A percentile compares a stretch with the other conserved stretches of the same genome.
These are phyloP conservation scores for Hemichromis elongatus DNA, from an alignment of 2,113 vertebrate species.

Conservation along the genomic window DNA sequence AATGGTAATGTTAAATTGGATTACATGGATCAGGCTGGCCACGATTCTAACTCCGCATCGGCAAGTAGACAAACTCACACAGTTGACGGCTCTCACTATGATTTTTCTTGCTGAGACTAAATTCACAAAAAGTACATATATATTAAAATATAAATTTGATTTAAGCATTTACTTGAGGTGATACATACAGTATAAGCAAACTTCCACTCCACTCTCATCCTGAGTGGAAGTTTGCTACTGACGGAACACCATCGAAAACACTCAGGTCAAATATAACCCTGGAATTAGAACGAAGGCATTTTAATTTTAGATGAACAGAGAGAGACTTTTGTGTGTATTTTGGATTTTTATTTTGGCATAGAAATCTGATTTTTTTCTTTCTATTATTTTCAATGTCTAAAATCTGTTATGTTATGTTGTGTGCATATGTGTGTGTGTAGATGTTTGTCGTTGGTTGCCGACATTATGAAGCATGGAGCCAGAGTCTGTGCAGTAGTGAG, in stretches of 20 bases:
- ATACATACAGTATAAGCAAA: not conserved
- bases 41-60: not conserved
- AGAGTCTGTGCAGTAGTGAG: too few species aligned
- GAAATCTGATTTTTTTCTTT: too few species aligned
- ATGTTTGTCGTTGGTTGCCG: not conserved
- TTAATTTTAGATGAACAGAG: too few species aligned
- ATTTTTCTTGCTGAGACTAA: not conserved
- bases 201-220: not conserved
- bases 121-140: not conserved
- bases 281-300: too few species aligned
- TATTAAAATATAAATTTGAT: too few species aligned
- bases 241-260: too few species aligned
- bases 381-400: too few species aligned
- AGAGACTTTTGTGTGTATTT: too few species aligned
- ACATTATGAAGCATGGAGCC: not conserved
- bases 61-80: not conserved
- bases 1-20: not conserved
- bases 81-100: not conserved
- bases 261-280: too few species aligned
- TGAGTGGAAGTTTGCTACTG: too few species aligned
- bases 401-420: not conserved
- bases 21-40: not conserved
- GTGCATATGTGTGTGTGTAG: not conserved
- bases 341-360: too few species aligned
- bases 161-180: not conserved